Evolutionary conservation across 2,113 vertebrate genomes (phyloP).

Genomic region (Ursus arctos): DNA sequence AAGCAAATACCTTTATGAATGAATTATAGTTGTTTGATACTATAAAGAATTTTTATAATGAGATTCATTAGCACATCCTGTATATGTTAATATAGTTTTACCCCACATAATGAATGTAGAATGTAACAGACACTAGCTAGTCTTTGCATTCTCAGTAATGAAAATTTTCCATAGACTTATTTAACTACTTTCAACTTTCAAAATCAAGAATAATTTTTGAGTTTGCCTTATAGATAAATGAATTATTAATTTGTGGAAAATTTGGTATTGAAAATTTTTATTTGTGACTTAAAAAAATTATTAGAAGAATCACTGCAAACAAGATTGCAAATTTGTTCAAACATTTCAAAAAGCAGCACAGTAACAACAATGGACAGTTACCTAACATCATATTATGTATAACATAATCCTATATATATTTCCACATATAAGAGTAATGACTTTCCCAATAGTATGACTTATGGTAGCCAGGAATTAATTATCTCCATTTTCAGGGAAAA

Average conservation of each 20-base stretch:
- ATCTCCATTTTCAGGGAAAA: not conserved
- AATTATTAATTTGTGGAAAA: not conserved
- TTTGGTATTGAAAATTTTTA: not conserved
- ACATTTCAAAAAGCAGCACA: not conserved
- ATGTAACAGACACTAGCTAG: not conserved
- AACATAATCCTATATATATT: not conserved
- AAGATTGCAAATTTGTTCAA: not conserved
- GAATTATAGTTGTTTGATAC: conserved; percentile 42
- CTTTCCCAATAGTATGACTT: not conserved
- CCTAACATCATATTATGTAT: not conserved
- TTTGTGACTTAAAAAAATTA: not conserved
- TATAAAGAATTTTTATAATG: conserved; percentile 50
- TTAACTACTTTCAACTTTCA: not conserved
- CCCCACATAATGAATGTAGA: conserved; percentile 26
- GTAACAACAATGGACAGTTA: not conserved
- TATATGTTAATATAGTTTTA: conserved; percentile 54
- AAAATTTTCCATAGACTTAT: not conserved
- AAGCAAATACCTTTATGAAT: conserved; percentile 9
- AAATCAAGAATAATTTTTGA: not conserved
- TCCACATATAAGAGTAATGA: not conserved
- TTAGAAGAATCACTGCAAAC: not conserved
- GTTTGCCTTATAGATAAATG: not conserved
- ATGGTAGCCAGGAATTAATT: not conserved
- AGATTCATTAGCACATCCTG: conserved; percentile 36
- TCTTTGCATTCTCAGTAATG: not conserved